Percentiles rank a stretch among this genome's conserved stretches.
Evolutionary conservation across 2,888 invertebrate genomes (phyloP).

Genomic region (Tricholauxania praeusta): DNA sequence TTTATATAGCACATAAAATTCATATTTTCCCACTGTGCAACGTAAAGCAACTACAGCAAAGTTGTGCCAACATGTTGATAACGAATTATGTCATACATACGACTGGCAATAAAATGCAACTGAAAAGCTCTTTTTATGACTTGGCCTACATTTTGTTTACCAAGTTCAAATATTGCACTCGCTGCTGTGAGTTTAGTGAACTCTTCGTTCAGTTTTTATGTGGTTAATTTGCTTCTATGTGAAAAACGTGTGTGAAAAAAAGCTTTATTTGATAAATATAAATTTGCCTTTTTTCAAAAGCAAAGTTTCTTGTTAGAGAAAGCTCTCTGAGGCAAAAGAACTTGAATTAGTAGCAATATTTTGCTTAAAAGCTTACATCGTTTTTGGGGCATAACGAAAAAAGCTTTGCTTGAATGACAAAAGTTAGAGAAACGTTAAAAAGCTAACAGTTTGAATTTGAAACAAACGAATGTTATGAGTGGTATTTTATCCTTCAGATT

Average conservation of each 20-base stretch:
- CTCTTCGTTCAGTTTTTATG: constrained; percentile 27
- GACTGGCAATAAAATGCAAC: not conserved
- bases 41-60: not conserved
- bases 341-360: too few relatives aligned
- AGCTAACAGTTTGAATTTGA: constrained; percentile 11
- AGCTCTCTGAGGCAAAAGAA: not conserved
- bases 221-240: not conserved
- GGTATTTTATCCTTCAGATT: too few relatives aligned
- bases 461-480: not conserved
- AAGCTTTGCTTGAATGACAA: not conserved
- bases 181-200: constrained; percentile 30
- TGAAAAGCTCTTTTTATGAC: constrained; percentile 7
- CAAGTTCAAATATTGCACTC: constrained; percentile 30
- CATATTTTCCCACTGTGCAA: too few relatives aligned
- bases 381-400: too few relatives aligned
- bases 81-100: constrained; percentile 25
- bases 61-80: constrained; percentile 7
- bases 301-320: not conserved
- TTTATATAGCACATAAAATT: too few relatives aligned
- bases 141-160: constrained; percentile 29
- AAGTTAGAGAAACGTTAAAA: constrained; percentile 4
- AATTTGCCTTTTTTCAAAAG: not conserved
- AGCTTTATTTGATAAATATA: not conserved
- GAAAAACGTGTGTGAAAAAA: not conserved
- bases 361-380: too few relatives aligned